A percentile compares a stretch with the other conserved stretches of the same genome.
phyloP scores from a whole-genome alignment of 2,113 vertebrate genomes.

The Myotis davidii region DNA sequence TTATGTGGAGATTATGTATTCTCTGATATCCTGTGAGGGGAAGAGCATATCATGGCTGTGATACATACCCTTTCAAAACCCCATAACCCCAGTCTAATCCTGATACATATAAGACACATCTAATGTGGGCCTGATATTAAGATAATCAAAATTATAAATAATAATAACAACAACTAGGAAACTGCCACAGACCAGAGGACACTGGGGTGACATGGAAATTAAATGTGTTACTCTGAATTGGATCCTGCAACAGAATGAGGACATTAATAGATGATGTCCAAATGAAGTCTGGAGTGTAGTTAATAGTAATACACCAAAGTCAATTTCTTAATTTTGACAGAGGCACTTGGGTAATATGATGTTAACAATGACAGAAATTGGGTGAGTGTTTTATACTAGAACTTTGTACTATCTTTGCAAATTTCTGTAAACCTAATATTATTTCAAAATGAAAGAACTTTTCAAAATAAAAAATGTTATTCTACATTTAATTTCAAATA shows the following conservation, averaged over 20 bases:
- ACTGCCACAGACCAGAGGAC: neutral
- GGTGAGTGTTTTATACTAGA: neutral
- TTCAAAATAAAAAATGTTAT: neutral
- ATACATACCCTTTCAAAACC: neutral
- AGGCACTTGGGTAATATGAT: neutral
- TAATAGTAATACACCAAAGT: neutral
- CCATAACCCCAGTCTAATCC: neutral
- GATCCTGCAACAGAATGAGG: neutral
- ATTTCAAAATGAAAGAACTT: neutral
- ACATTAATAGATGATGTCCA: neutral
- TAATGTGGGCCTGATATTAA: neutral
- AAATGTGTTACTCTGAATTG: neutral
- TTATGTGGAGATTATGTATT: neutral
- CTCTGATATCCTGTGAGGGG: neutral
- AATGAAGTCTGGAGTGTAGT: neutral
- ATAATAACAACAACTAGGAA: neutral
- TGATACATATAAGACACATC: neutral
- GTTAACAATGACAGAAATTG: neutral
- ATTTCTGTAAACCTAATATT: neutral
- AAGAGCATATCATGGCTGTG: neutral
- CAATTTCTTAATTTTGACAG: neutral
- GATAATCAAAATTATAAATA: neutral
- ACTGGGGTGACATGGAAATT: neutral
- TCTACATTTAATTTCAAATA: neutral
- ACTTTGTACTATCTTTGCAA: neutral